Conservation (phyloP, 2,888 invertebrate genomes). For the Glaucopsyche alexis region DNA sequence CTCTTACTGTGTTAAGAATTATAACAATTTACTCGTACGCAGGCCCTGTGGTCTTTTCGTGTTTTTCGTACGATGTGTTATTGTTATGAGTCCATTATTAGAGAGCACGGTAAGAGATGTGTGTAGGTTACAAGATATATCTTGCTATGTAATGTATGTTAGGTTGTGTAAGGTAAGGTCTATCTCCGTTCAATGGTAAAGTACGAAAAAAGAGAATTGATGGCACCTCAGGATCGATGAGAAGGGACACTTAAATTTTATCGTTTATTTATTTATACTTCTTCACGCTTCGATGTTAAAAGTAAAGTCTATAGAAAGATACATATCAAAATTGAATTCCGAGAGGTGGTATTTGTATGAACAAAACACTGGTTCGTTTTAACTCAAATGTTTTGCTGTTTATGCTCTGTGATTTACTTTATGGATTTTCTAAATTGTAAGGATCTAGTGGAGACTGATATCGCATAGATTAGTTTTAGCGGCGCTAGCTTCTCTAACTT, state of each 20-base stretch:
- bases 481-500: slow-evolving; percentile 77
- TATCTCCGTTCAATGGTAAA: slow-evolving; percentile 68
- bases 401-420: slow-evolving; percentile 79
- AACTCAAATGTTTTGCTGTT: slow-evolving; percentile 75
- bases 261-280: slow-evolving; percentile 52
- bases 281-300: slow-evolving; percentile 58
- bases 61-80: slow-evolving; percentile 40
- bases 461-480: slow-evolving; percentile 80
- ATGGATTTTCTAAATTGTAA: slow-evolving; percentile 78
- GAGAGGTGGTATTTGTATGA: slow-evolving; percentile 59
- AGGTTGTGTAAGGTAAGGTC: slow-evolving; percentile 68
- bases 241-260: slow-evolving; percentile 70
- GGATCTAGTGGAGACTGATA: slow-evolving; percentile 80
- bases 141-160: slow-evolving; percentile 65
- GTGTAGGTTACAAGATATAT: slow-evolving; percentile 56
- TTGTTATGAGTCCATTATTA: slow-evolving; percentile 33
- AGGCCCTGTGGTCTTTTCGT: slow-evolving; percentile 35
- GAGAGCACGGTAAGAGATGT: slow-evolving; percentile 47
- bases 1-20: slow-evolving; percentile 47
- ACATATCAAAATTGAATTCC: slow-evolving; percentile 73
- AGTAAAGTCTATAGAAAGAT: slow-evolving; percentile 71
- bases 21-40: slow-evolving; percentile 35
- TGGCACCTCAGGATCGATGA: slow-evolving; percentile 71
- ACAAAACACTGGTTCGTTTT: slow-evolving; percentile 57
- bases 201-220: slow-evolving; percentile 57